Evolutionary conservation across 2,113 vertebrate genomes (phyloP).

Genomic region (Erythrocebus patas): DNA sequence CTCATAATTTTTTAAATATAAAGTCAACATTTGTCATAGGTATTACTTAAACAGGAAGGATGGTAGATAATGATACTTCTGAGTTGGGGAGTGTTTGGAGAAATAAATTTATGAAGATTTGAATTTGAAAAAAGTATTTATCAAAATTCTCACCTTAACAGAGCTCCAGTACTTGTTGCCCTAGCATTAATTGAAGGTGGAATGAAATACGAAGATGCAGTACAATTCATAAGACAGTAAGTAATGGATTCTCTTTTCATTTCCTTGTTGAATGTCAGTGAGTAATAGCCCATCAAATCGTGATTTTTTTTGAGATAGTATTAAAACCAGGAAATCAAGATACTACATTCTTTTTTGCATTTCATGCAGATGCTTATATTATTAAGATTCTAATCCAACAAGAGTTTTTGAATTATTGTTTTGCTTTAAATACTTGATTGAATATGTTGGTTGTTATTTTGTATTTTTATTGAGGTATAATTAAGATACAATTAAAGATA

Average conservation of each 20-base stretch:
- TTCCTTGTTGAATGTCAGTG: neutral
- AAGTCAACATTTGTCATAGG: neutral
- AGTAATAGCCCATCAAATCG: neutral
- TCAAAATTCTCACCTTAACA: slow-evolving; percentile 59
- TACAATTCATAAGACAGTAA: slow-evolving; percentile 99
- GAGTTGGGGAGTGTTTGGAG: neutral
- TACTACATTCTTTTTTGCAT: neutral
- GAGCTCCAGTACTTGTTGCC: slow-evolving; percentile 98
- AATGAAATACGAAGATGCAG: slow-evolving; percentile 99
- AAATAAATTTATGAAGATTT: neutral
- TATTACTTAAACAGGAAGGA: neutral
- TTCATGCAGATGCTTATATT: neutral
- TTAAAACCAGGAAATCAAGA: neutral
- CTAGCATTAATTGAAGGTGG: slow-evolving; percentile 98
- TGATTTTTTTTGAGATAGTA: neutral
- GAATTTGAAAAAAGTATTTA: neutral
- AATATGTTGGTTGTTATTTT: neutral
- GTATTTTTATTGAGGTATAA: neutral
- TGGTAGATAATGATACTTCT: neutral
- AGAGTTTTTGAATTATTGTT: neutral
- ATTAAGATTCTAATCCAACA: neutral
- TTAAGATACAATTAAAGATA: neutral
- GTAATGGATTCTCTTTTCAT: slow-evolving; percentile 65
- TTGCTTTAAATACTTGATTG: neutral
- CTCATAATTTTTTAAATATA: neutral